Conservation (phyloP, 2,113 vertebrate genomes). For the Narcine bancroftii region DNA sequence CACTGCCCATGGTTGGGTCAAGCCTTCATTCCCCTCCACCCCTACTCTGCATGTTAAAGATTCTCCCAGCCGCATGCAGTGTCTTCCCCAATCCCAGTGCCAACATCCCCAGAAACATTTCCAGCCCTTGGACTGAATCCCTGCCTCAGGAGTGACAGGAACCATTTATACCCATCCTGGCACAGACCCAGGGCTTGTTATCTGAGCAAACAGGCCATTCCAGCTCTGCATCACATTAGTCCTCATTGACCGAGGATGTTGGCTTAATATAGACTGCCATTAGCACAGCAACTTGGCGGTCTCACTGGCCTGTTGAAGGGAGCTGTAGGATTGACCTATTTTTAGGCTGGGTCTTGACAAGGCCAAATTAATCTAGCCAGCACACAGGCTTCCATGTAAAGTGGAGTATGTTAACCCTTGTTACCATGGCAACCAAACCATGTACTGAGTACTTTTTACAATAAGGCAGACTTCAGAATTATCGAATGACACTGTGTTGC, state of each 20-base stretch:
- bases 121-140: neutral
- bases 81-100: neutral
- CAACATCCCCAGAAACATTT: neutral
- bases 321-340: neutral
- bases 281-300: neutral
- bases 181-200: conserved; percentile 6
- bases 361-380: neutral
- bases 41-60: neutral
- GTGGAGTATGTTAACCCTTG: neutral
- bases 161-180: neutral
- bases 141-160: neutral
- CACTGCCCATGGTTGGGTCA: neutral
- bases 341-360: conserved; percentile 3
- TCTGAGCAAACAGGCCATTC: neutral
- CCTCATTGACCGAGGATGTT: neutral
- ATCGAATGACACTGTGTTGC: too few relatives aligned
- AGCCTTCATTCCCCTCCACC: neutral
- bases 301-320: neutral
- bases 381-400: neutral
- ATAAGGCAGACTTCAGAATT: too few relatives aligned
- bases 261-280: conserved; percentile 23
- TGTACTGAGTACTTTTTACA: too few relatives aligned
- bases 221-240: neutral
- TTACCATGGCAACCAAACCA: neutral
- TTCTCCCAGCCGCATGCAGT: neutral